Percentiles rank a stretch among this genome's conserved stretches.
phyloP scores from a whole-genome alignment of 2,888 invertebrate genomes.

The Bellardia pandia region DNA sequence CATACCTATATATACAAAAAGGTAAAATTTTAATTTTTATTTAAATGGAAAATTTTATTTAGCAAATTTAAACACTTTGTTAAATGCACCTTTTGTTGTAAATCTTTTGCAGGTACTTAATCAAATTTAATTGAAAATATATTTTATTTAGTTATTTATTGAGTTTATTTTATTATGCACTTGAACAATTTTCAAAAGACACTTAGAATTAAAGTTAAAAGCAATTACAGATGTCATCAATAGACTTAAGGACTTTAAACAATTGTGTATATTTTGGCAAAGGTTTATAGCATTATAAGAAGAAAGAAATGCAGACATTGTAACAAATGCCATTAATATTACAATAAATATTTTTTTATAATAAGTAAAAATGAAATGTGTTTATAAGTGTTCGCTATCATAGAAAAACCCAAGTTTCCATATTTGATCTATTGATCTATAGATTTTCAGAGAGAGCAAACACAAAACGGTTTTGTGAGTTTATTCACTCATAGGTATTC shows the following conservation, averaged over 20 bases:
- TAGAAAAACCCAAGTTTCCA: no score
- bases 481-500: no score
- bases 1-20: background rate
- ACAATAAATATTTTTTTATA: no score
- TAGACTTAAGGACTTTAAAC: background rate
- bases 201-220: background rate
- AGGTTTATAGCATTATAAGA: no score
- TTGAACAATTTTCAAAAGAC: slow-evolving; percentile 11
- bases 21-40: background rate
- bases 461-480: no score
- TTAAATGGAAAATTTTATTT: background rate
- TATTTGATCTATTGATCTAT: no score
- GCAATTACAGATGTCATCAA: background rate
- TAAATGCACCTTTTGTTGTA: background rate
- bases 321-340: no score
- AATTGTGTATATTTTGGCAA: background rate
- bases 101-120: background rate
- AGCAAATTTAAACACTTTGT: background rate
- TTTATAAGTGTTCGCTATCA: no score
- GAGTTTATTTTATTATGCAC: background rate
- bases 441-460: no score
- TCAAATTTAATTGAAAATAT: slow-evolving; percentile 11
- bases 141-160: slow-evolving; percentile 11
- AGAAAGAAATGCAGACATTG: no score
- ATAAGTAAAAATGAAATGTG: no score